These are phyloP conservation scores for Trichechus manatus DNA, from an alignment of 2,113 vertebrate species.

Conservation along the genomic window DNA sequence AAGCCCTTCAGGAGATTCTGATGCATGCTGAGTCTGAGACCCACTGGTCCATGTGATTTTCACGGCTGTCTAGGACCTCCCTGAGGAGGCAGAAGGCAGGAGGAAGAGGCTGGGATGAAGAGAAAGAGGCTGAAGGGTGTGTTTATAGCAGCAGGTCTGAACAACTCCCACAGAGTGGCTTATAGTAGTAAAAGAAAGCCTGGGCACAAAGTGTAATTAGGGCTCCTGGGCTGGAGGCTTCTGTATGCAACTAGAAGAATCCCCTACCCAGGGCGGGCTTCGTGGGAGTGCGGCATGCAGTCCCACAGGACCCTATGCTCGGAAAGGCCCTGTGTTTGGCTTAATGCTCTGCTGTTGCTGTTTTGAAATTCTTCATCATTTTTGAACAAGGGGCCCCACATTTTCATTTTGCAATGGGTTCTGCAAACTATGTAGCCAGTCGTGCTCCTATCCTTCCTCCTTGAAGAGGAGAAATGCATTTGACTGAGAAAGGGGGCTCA, in stretches of 20 bases:
- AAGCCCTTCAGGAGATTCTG: not conserved
- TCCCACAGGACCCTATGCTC: not conserved
- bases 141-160: slow-evolving; percentile 47
- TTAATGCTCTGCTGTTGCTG: not conserved
- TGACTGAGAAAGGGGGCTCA: not conserved
- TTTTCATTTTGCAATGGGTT: not conserved
- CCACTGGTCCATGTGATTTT: not conserved
- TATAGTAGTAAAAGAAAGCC: not conserved
- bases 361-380: not conserved
- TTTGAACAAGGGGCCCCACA: not conserved
- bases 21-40: not conserved
- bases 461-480: not conserved
- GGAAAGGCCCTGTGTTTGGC: not conserved
- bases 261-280: not conserved
- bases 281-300: not conserved
- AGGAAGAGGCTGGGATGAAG: not conserved
- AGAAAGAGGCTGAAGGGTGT: not conserved
- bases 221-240: not conserved
- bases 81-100: not conserved
- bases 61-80: not conserved
- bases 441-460: not conserved
- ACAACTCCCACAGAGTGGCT: not conserved
- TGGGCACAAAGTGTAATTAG: not conserved
- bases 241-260: not conserved
- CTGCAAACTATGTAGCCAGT: not conserved